These are phyloP conservation scores for Malacoctenus gilli DNA, from an alignment of 2,797 vertebrate genomes.

Conservation along the genomic window DNA sequence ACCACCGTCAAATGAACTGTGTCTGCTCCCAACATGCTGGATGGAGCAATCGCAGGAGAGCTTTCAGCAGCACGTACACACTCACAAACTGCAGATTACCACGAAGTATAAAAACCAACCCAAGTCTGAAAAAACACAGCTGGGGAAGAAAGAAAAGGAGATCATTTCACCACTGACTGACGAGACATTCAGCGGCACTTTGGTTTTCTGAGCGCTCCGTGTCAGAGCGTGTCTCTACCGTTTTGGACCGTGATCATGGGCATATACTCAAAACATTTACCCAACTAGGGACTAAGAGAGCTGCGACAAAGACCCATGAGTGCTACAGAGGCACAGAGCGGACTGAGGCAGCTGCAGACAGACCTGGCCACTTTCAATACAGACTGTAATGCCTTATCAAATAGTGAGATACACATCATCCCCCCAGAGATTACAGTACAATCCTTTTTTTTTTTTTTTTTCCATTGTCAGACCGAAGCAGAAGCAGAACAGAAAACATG, in stretches of 20 bases:
- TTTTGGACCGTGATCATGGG: constrained; percentile 83
- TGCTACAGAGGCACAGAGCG: constrained; percentile 74
- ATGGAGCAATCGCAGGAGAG: neutral
- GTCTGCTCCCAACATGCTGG: constrained; percentile 5
- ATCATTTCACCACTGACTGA: constrained; percentile 39
- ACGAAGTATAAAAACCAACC: neutral
- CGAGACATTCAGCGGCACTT: constrained; percentile 47
- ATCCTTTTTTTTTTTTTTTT: too few relatives aligned
- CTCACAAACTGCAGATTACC: constrained; percentile 8
- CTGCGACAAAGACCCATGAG: constrained; percentile 77
- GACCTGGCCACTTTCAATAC: constrained; percentile 74
- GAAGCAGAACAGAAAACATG: constrained; percentile 81
- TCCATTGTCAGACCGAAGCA: constrained; percentile 79
- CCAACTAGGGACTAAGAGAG: constrained; percentile 77
- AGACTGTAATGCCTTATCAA: constrained; percentile 38
- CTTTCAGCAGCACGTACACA: constrained; percentile 2
- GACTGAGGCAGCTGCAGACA: constrained; percentile 82
- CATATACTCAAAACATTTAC: constrained; percentile 99
- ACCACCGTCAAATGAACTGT: constrained; percentile 21
- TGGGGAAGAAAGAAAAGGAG: constrained; percentile 27
- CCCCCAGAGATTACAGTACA: constrained; percentile 66
- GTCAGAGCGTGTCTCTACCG: constrained; percentile 38
- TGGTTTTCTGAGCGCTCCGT: constrained; percentile 13
- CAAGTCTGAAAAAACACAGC: constrained; percentile 4
- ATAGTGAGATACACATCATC: constrained; percentile 44